These are phyloP conservation scores for Phoxinus phoxinus DNA, from an alignment of 2,113 vertebrate species.

Conservation along the genomic window DNA sequence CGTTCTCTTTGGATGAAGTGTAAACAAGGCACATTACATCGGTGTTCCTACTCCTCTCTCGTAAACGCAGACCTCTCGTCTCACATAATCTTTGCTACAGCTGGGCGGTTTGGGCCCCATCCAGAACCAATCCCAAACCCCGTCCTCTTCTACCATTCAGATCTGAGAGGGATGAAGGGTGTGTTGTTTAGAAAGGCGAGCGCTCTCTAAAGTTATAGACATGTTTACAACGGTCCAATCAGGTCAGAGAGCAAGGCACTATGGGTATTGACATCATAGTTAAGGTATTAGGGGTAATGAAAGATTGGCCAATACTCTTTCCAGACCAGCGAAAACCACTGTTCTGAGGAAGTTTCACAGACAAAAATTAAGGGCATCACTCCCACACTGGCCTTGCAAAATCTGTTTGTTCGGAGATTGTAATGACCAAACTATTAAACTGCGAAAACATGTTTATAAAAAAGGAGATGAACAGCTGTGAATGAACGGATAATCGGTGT, in stretches of 20 bases:
- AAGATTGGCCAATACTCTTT: neutral
- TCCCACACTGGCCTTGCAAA: neutral
- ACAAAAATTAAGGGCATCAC: neutral
- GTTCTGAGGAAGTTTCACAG: neutral
- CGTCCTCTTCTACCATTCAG: neutral
- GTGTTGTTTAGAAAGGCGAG: neutral
- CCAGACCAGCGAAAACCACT: neutral
- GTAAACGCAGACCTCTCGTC: conserved; percentile 25
- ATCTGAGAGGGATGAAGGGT: neutral
- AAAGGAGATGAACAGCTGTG: neutral
- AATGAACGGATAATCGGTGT: neutral
- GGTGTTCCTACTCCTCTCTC: conserved; percentile 31
- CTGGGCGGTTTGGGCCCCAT: neutral
- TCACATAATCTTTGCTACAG: conserved; percentile 26
- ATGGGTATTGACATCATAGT: conserved; percentile 5
- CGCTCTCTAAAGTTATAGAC: neutral
- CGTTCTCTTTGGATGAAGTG: neutral
- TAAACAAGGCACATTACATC: conserved; percentile 40
- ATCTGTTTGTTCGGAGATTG: neutral
- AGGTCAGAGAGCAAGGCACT: conserved; percentile 12
- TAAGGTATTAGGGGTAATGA: neutral
- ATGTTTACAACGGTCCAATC: neutral
- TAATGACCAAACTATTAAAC: neutral
- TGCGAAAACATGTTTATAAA: conserved; percentile 21
- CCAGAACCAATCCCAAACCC: conserved; percentile 4